A percentile compares a stretch with the other conserved stretches of the same genome.
Conservation (phyloP, 2,888 invertebrate genomes). For the Drosophila affinis region DNA sequence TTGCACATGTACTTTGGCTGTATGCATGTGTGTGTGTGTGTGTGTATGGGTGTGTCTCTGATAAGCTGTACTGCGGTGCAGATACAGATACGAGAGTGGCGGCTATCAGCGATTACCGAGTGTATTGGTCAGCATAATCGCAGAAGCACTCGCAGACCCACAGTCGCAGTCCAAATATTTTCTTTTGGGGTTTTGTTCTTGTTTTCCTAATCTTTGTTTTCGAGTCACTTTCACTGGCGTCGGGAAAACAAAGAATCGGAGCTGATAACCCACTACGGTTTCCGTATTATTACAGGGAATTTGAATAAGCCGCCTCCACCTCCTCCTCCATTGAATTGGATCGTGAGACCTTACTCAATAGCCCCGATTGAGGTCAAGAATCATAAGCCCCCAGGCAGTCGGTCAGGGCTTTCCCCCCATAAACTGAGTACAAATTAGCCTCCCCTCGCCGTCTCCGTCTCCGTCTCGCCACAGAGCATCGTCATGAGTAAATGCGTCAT, state of each 20-base stretch:
- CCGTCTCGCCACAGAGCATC: background rate
- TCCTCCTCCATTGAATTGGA: background rate
- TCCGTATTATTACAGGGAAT: conserved; percentile 4
- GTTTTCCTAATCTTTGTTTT: conserved; percentile 33
- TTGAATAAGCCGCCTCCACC: background rate
- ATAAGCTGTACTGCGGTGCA: conserved; percentile 13
- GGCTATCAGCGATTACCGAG: conserved; percentile 30
- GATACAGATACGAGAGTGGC: conserved; percentile 10
- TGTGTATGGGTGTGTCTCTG: background rate
- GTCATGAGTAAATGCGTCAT: conserved; percentile 47
- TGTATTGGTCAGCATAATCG: conserved; percentile 37
- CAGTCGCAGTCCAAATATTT: conserved; percentile 23
- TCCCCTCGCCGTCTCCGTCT: background rate
- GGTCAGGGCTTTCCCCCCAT: background rate
- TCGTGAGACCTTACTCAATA: background rate
- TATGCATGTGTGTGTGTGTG: no score
- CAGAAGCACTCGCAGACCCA: conserved; percentile 1
- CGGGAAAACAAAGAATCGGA: conserved; percentile 6
- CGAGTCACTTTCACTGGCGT: conserved; percentile 40
- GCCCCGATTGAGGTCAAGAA: background rate
- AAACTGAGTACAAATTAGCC: background rate
- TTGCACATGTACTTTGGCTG: background rate
- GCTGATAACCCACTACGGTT: conserved; percentile 36
- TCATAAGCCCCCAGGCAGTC: background rate
- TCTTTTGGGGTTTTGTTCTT: conserved; percentile 27